Evolutionary conservation across 2,888 invertebrate genomes (phyloP).

Genomic region (Nomada hirtipes): DNA sequence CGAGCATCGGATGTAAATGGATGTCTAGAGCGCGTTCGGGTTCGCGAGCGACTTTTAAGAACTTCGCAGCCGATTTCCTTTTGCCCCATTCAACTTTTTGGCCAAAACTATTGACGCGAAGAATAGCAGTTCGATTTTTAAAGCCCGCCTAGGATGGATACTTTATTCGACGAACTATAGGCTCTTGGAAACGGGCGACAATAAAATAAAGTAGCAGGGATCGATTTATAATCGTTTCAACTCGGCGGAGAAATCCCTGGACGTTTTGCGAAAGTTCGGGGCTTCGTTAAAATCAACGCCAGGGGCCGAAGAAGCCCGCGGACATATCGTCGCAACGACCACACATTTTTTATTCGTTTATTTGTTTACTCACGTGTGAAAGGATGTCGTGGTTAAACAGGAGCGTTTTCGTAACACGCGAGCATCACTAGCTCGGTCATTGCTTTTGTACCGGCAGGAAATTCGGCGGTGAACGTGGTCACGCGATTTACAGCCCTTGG

Average conservation of each 20-base stretch:
- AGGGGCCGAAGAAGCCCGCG: constrained; percentile 11
- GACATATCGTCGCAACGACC: constrained; percentile 37
- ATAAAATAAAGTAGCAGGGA: not conserved
- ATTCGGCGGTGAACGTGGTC: constrained; percentile 66
- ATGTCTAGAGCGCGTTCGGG: constrained; percentile 40
- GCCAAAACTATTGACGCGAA: not conserved
- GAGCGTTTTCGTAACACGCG: constrained; percentile 73
- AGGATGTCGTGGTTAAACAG: constrained; percentile 75
- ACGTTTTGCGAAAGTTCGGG: not conserved
- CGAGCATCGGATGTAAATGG: constrained; percentile 41
- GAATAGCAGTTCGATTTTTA: not conserved
- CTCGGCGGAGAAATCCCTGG: not conserved
- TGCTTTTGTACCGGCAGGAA: constrained; percentile 65
- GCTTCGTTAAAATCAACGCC: constrained; percentile 16
- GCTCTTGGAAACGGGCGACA: no score
- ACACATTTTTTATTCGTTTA: constrained; percentile 66
- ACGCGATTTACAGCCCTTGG: constrained; percentile 72
- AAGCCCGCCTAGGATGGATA: no score
- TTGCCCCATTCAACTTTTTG: not conserved
- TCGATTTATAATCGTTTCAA: not conserved
- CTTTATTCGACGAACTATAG: no score
- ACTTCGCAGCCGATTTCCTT: not conserved
- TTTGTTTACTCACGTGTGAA: constrained; percentile 75
- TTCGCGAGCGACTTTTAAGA: constrained; percentile 27
- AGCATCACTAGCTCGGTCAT: constrained; percentile 66